Percentiles rank a stretch among this genome's conserved stretches.
Conservation (phyloP, 2,113 vertebrate species). For the Varanus salvator region DNA sequence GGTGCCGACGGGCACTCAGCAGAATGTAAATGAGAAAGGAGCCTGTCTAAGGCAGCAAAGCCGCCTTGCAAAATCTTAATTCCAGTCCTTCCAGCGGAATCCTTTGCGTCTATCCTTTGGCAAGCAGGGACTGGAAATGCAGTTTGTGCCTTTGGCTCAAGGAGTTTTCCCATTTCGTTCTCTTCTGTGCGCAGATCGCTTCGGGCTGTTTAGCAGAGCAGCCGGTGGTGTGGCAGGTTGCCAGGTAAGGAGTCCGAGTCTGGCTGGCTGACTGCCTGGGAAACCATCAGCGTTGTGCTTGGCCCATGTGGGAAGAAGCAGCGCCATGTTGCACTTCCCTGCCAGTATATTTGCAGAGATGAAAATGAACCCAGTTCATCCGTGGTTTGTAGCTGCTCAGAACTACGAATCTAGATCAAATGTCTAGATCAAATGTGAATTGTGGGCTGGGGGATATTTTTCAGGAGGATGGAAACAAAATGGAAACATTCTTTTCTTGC, state of each 20-base stretch:
- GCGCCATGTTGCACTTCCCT: neutral
- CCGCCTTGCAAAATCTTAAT: neutral
- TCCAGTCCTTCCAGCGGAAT: neutral
- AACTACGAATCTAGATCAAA: neutral
- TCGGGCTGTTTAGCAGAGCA: neutral
- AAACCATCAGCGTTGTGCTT: neutral
- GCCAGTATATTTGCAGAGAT: neutral
- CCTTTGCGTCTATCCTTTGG: neutral
- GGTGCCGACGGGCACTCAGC: neutral
- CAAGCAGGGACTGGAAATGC: neutral
- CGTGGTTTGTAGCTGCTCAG: neutral
- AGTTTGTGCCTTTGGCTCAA: neutral
- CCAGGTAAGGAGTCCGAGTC: slow-evolving; percentile 11
- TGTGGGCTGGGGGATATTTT: neutral
- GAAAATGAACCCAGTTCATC: neutral
- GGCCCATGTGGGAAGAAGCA: neutral
- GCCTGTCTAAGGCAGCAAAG: neutral
- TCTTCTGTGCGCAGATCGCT: too few relatives aligned
- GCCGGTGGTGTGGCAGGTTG: neutral
- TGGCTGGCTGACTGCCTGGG: neutral
- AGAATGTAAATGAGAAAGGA: too few relatives aligned
- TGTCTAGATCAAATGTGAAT: too few relatives aligned
- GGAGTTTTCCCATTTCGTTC: neutral
- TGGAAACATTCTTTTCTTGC: too few relatives aligned
- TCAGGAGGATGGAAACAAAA: neutral